Evolutionary conservation across 1,140 invertebrate genomes (phyloP).

Genomic region (Hylaeus anthracinus): DNA sequence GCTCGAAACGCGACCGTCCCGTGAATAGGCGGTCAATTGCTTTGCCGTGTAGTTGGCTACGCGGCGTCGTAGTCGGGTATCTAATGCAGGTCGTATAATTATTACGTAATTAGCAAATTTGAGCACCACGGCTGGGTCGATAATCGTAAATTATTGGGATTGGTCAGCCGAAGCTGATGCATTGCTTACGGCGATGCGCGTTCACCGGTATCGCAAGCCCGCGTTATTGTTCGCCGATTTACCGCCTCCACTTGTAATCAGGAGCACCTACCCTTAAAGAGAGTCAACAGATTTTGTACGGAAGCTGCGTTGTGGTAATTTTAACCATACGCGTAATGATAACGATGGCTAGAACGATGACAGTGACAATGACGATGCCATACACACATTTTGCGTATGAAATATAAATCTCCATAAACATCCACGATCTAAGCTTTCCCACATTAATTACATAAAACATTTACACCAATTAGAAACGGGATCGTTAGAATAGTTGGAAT

Average conservation of each 20-base stretch:
- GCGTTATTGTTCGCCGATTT: constrained; percentile 44
- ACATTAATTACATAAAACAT: no score
- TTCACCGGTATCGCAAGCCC: constrained; percentile 5
- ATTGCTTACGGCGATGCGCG: constrained; percentile 59
- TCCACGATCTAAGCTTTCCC: no score
- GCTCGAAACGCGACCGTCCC: background rate
- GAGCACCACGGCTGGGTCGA: constrained; percentile 69
- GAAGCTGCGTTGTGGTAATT: no score
- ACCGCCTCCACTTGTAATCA: background rate
- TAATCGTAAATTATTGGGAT: constrained; percentile 71
- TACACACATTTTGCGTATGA: no score
- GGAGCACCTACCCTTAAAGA: no score
- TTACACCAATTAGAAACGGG: no score
- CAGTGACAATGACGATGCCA: no score
- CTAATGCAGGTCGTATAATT: constrained; percentile 69
- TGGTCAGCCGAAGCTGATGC: constrained; percentile 68
- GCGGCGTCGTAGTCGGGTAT: constrained; percentile 46
- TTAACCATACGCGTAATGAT: no score
- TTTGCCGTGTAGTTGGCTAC: constrained; percentile 13
- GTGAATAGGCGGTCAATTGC: constrained; percentile 26
- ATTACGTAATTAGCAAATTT: constrained; percentile 72
- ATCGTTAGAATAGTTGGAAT: no score
- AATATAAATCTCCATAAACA: no score
- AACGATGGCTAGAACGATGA: no score
- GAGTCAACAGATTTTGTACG: no score